Percentiles rank a stretch among this genome's conserved stretches.
Evolutionary conservation across 2,888 invertebrate genomes (phyloP).

Genomic region (Xylocampa areola): DNA sequence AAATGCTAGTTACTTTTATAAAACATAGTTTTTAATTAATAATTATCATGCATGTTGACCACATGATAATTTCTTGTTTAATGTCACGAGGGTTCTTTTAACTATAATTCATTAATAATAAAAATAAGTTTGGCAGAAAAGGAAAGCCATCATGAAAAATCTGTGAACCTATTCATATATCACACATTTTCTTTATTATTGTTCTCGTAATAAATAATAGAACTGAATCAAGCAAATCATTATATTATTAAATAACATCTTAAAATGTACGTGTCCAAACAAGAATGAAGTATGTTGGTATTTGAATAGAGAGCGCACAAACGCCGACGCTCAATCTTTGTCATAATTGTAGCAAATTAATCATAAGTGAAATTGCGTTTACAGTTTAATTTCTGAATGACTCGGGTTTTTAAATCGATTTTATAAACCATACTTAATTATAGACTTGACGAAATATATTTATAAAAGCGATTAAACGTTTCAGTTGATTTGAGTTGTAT

Average conservation of each 20-base stretch:
- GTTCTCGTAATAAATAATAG: background rate
- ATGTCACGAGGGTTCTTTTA: too few relatives aligned
- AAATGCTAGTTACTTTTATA: too few relatives aligned
- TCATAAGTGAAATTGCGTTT: slow-evolving; percentile 75
- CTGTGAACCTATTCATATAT: too few relatives aligned
- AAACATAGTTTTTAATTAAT: too few relatives aligned
- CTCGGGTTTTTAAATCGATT: slow-evolving; percentile 55
- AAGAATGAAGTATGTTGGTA: slow-evolving; percentile 46
- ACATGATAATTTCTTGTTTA: too few relatives aligned
- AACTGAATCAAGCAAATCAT: slow-evolving; percentile 5
- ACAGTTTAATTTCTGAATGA: slow-evolving; percentile 45
- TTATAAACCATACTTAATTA: slow-evolving; percentile 41
- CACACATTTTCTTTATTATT: too few relatives aligned
- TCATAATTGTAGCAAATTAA: slow-evolving; percentile 72
- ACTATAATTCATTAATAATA: too few relatives aligned
- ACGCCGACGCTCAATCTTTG: slow-evolving; percentile 73
- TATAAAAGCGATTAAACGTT: slow-evolving; percentile 3
- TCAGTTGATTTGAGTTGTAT: slow-evolving; percentile 3
- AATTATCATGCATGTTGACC: too few relatives aligned
- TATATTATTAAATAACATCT: slow-evolving; percentile 20
- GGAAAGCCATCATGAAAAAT: too few relatives aligned
- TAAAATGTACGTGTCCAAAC: slow-evolving; percentile 39
- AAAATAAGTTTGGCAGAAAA: too few relatives aligned
- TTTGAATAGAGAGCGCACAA: slow-evolving; percentile 62
- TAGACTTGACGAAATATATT: slow-evolving; percentile 12